Evolutionary conservation across 1,140 invertebrate species (phyloP).

Genomic region (Papilio glaucus): DNA sequence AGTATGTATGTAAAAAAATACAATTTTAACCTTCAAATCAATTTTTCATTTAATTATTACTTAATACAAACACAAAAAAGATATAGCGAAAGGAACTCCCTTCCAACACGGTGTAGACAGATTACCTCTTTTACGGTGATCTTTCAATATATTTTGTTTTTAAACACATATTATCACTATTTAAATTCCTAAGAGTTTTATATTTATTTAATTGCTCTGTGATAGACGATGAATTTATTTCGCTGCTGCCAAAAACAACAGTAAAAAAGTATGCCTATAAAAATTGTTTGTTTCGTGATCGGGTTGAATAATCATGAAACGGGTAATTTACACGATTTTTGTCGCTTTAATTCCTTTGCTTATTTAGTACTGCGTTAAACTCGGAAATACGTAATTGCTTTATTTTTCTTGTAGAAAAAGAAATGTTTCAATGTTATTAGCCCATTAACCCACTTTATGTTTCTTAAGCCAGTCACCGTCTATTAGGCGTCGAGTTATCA

Average conservation of each 20-base stretch:
- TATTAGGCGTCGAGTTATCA: too few relatives aligned
- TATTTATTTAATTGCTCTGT: neutral
- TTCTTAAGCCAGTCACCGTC: too few relatives aligned
- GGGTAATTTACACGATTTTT: conserved; percentile 31
- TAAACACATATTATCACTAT: too few relatives aligned
- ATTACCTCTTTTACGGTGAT: too few relatives aligned
- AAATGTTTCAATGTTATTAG: neutral
- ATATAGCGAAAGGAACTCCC: too few relatives aligned
- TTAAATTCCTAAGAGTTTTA: neutral
- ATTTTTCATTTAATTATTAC: too few relatives aligned
- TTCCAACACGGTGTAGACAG: too few relatives aligned
- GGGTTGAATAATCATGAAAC: conserved; percentile 7
- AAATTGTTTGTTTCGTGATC: conserved; percentile 26
- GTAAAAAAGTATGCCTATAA: neutral
- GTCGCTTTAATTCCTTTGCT: conserved; percentile 18
- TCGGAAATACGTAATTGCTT: conserved; percentile 8
- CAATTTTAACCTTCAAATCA: too few relatives aligned
- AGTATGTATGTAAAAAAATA: too few relatives aligned
- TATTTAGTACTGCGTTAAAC: conserved; percentile 4
- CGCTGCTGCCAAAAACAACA: neutral
- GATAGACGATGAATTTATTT: neutral
- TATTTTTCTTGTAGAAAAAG: neutral
- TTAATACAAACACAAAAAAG: too few relatives aligned
- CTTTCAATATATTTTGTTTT: too few relatives aligned
- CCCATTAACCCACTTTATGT: neutral